A percentile compares a stretch with the other conserved stretches of the same genome.
phyloP scores from a whole-genome alignment of 2,113 vertebrate genomes.

The Halichoerus grypus region DNA sequence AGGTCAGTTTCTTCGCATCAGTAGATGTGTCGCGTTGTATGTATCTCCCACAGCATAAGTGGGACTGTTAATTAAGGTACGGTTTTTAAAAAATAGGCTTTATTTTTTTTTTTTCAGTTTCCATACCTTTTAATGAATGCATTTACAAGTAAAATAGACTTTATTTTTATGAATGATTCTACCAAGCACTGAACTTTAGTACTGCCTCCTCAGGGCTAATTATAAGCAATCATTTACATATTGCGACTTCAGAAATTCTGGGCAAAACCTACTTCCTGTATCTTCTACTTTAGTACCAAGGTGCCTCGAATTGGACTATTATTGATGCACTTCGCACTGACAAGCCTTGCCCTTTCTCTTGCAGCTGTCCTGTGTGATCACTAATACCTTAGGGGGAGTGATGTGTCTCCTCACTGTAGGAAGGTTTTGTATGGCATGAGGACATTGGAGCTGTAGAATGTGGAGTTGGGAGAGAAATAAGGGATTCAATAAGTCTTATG shows the following conservation, averaged over 20 bases:
- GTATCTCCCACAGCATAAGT: not conserved
- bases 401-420: not conserved
- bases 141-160: not conserved
- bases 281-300: not conserved
- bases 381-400: not conserved
- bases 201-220: not conserved
- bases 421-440: not conserved
- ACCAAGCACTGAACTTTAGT: not conserved
- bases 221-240: not conserved
- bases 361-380: not conserved
- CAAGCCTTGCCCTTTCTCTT: not conserved
- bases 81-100: not conserved
- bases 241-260: not conserved
- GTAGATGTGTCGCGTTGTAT: not conserved
- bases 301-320: not conserved
- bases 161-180: constrained; percentile 4
- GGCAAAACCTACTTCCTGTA: not conserved
- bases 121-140: too few relatives aligned
- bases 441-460: not conserved
- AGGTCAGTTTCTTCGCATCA: not conserved
- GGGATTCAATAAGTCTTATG: not conserved
- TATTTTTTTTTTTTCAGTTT: not conserved
- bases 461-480: not conserved
- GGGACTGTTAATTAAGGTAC: not conserved
- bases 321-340: not conserved